A percentile compares a stretch with the other conserved stretches of the same genome.
These are phyloP conservation scores for Eubucco bourcierii DNA, from an alignment of 2,113 vertebrate genomes.

Conservation along the genomic window DNA sequence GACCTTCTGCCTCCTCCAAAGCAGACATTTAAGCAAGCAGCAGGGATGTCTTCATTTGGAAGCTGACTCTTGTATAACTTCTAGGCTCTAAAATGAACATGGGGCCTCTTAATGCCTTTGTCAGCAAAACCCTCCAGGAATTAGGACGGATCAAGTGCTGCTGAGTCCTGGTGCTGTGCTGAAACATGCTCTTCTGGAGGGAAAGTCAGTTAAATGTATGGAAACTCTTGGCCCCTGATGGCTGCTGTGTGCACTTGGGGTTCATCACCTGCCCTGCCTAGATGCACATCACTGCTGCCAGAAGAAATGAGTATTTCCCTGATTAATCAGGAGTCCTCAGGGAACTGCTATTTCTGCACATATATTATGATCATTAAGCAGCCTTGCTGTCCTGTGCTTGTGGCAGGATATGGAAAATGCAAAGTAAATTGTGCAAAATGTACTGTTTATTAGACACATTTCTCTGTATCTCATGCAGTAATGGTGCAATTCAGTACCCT, in stretches of 20 bases:
- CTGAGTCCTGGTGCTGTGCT: neutral
- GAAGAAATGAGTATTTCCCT: constrained; percentile 49
- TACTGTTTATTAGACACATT: neutral
- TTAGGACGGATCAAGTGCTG: neutral
- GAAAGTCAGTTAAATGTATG: constrained; percentile 3
- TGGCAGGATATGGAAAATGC: constrained; percentile 23
- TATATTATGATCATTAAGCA: constrained; percentile 49
- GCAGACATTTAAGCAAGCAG: neutral
- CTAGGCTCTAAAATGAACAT: neutral
- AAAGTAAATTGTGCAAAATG: constrained; percentile 35
- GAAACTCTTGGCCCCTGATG: constrained; percentile 16
- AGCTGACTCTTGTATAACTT: neutral
- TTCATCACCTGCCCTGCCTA: constrained; percentile 28
- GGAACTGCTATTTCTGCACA: constrained; percentile 40
- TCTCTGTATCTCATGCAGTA: constrained; percentile 12
- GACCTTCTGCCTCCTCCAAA: neutral
- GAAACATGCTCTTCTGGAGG: neutral
- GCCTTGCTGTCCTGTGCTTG: neutral
- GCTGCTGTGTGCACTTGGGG: neutral
- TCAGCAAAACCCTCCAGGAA: neutral
- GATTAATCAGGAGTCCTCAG: constrained; percentile 52
- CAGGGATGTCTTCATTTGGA: neutral
- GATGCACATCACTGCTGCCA: constrained; percentile 35
- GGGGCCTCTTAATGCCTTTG: neutral
- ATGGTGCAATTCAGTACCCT: neutral